Conservation (phyloP, 2,888 invertebrate species). For the Thymelicus lineola region DNA sequence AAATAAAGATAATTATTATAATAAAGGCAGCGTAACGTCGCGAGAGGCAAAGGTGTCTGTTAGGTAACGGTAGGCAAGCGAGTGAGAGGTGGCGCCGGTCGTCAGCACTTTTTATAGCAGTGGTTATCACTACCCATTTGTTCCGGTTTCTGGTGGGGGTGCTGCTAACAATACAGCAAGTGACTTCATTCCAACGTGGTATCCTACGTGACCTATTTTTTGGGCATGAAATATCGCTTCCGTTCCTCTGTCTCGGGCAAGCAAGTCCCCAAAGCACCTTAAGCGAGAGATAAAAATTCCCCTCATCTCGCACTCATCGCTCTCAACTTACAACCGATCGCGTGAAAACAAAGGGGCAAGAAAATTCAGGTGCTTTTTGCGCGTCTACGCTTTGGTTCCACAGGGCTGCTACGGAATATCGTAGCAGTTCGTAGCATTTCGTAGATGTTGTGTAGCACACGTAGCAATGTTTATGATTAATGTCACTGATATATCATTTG, state of each 20-base stretch:
- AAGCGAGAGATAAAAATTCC: conserved; percentile 38
- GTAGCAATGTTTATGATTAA: background rate
- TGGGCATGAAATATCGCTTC: background rate
- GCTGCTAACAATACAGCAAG: background rate
- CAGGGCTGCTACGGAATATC: conserved; percentile 22
- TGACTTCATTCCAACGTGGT: too few species aligned
- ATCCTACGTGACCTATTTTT: too few species aligned
- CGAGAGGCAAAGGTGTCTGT: too few species aligned
- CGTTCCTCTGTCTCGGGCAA: background rate
- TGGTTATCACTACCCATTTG: too few species aligned
- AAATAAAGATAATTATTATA: too few species aligned
- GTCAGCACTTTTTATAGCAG: too few species aligned
- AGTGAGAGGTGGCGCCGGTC: too few species aligned
- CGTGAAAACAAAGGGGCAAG: conserved; percentile 34
- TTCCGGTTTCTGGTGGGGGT: background rate
- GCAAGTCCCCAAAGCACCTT: conserved; percentile 23
- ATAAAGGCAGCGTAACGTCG: too few species aligned
- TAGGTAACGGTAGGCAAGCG: too few species aligned
- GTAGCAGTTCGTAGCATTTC: conserved; percentile 19
- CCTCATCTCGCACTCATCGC: conserved; percentile 38
- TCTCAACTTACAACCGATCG: conserved; percentile 38
- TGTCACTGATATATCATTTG: background rate
- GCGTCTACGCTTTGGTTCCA: conserved; percentile 30
- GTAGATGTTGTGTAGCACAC: conserved; percentile 3
- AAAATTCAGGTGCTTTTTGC: conserved; percentile 38